phyloP scores from a whole-genome alignment of 2,888 invertebrate species.

The Endotricha flammealis region DNA sequence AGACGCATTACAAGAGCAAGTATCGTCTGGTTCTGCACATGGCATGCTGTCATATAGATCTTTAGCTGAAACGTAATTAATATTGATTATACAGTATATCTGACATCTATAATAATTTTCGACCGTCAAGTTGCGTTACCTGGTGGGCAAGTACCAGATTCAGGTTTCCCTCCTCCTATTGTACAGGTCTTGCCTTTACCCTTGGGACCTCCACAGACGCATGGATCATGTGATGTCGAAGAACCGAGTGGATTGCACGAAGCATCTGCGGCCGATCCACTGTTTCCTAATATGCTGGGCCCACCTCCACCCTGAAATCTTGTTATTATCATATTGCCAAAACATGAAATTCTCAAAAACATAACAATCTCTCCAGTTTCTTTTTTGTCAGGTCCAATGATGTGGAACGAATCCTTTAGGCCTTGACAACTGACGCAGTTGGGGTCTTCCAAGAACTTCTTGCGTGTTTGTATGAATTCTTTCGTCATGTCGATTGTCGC shows the following conservation, averaged over 20 bases:
- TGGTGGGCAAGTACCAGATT: no score
- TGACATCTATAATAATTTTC: no score
- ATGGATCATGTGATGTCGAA: slow-evolving; percentile 51
- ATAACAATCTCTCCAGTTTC: slow-evolving; percentile 78
- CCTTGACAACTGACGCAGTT: slow-evolving; percentile 73
- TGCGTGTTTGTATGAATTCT: slow-evolving; percentile 77
- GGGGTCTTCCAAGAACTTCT: slow-evolving; percentile 64
- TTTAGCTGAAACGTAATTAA: no score
- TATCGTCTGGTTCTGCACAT: slow-evolving; percentile 57
- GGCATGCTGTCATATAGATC: no score
- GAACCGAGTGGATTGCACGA: slow-evolving; percentile 53
- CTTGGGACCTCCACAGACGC: slow-evolving; percentile 58
- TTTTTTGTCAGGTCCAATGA: slow-evolving; percentile 66
- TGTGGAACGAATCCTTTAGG: slow-evolving; percentile 78
- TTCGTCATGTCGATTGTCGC: slow-evolving; percentile 79
- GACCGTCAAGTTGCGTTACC: no score
- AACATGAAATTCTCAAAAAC: slow-evolving; percentile 81
- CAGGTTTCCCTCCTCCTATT: no score
- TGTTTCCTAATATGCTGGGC: slow-evolving; percentile 39
- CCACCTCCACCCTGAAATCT: slow-evolving; percentile 77
- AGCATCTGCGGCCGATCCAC: slow-evolving; percentile 39
- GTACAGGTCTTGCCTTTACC: no score
- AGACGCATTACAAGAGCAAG: slow-evolving; percentile 61
- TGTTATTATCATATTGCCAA: slow-evolving; percentile 81
- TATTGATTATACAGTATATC: no score